Evolutionary conservation across 2,888 invertebrate species (phyloP).

Genomic region (Molorchus minor): DNA sequence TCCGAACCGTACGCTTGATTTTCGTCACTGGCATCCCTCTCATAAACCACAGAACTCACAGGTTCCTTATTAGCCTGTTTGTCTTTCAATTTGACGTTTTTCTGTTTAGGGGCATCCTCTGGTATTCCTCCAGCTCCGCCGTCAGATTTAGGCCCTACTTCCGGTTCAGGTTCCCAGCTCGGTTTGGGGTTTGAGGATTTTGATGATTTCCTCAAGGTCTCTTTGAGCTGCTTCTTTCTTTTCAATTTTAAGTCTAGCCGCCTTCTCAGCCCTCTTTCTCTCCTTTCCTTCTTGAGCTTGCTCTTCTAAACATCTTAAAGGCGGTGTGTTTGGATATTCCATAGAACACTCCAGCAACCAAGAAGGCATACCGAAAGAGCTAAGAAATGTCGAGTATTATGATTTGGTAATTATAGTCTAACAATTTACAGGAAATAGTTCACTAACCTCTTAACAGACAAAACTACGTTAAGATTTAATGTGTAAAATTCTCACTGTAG

Average conservation of each 20-base stretch:
- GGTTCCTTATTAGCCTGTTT: not conserved
- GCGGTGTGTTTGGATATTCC: conserved; percentile 31
- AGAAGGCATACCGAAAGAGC: conserved; percentile 31
- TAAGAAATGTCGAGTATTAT: no score
- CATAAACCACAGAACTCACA: no score
- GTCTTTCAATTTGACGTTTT: not conserved
- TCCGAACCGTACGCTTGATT: no score
- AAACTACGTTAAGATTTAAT: no score
- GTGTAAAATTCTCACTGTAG: no score
- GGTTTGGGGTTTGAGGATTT: conserved; percentile 25
- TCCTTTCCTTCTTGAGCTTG: conserved; percentile 23
- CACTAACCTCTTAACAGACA: no score
- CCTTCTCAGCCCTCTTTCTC: conserved; percentile 16
- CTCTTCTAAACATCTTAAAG: conserved; percentile 10
- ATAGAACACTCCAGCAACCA: conserved; percentile 35
- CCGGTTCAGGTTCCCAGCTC: conserved; percentile 7
- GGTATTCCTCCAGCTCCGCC: not conserved
- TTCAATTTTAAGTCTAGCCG: conserved; percentile 19
- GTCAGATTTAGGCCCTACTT: conserved; percentile 10
- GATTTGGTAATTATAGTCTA: no score
- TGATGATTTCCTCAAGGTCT: conserved; percentile 26
- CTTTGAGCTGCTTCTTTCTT: conserved; percentile 23
- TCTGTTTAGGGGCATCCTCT: not conserved
- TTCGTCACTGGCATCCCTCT: no score
- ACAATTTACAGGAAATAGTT: no score